Conservation (phyloP, 2,113 vertebrate species). For the Calidris pugnax region DNA sequence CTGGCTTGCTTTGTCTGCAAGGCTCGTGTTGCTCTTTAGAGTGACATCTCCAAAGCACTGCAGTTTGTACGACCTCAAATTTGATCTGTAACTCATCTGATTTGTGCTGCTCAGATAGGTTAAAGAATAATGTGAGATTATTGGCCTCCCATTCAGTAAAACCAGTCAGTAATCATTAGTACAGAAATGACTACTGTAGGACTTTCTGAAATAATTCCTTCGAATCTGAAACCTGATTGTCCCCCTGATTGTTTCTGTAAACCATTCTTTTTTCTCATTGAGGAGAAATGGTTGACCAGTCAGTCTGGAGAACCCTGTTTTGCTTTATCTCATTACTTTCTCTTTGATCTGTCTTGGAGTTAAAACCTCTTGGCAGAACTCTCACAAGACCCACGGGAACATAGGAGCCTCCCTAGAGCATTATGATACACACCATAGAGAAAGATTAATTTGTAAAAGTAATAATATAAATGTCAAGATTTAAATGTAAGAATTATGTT, state of each 20-base stretch:
- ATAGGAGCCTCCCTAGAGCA: neutral
- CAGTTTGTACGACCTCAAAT: neutral
- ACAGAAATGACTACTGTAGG: neutral
- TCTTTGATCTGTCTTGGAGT: neutral
- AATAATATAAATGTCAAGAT: neutral
- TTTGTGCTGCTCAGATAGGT: neutral
- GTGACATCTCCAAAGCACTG: neutral
- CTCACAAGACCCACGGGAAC: neutral
- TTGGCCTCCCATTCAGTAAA: neutral
- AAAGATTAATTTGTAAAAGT: conserved; percentile 35
- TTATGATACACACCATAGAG: neutral
- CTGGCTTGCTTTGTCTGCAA: neutral
- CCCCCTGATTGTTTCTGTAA: neutral
- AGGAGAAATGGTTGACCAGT: neutral
- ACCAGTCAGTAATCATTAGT: neutral
- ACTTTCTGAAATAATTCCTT: neutral
- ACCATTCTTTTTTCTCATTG: neutral
- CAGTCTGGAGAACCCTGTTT: neutral
- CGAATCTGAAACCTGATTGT: neutral
- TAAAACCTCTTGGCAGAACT: neutral
- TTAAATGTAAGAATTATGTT: neutral
- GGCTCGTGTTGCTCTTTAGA: neutral
- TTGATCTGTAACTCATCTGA: neutral
- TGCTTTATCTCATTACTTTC: neutral
- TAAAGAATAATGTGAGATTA: neutral